phyloP scores from a whole-genome alignment of 2,797 vertebrate species.

The Enteromius anoplus region DNA sequence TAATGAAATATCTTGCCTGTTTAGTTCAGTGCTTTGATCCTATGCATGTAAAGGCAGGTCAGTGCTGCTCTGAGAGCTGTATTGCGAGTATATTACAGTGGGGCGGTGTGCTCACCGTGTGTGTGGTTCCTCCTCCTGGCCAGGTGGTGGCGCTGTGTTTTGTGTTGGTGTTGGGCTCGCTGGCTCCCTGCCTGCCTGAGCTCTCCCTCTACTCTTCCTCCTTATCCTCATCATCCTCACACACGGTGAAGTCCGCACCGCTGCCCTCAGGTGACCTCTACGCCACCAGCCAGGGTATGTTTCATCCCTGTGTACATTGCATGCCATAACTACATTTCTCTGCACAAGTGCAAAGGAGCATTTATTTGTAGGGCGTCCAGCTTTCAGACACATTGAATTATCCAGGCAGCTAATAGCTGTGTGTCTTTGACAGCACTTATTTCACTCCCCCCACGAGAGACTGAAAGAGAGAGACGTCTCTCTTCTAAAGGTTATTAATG shows the following conservation, averaged over 20 bases:
- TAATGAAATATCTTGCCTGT: background rate
- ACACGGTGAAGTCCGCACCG: slow-evolving; percentile 83
- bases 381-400: slow-evolving; percentile 34
- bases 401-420: slow-evolving; percentile 18
- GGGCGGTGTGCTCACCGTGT: slow-evolving; percentile 59
- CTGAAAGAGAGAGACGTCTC: background rate
- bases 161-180: slow-evolving; percentile 93
- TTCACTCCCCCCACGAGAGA: slow-evolving; percentile 22
- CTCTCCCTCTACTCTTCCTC: slow-evolving; percentile 87
- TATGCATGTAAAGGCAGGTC: slow-evolving; percentile 13
- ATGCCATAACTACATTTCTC: slow-evolving; percentile 3
- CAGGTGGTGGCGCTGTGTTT: slow-evolving; percentile 97
- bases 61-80: slow-evolving; percentile 1
- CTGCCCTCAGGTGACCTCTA: slow-evolving; percentile 86
- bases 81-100: slow-evolving; percentile 41
- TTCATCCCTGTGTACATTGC: background rate
- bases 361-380: background rate
- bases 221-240: slow-evolving; percentile 79
- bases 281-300: slow-evolving; percentile 92
- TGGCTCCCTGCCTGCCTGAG: slow-evolving; percentile 88
- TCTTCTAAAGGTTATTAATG: slow-evolving; percentile 32
- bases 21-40: slow-evolving; percentile 1
- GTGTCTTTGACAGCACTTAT: slow-evolving; percentile 23
- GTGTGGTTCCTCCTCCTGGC: slow-evolving; percentile 60
- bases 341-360: background rate